Evolutionary conservation across 2,113 vertebrate species (phyloP), one percentile per base, ranked within the genome.

Genomic region (Otus sunia): DNA sequence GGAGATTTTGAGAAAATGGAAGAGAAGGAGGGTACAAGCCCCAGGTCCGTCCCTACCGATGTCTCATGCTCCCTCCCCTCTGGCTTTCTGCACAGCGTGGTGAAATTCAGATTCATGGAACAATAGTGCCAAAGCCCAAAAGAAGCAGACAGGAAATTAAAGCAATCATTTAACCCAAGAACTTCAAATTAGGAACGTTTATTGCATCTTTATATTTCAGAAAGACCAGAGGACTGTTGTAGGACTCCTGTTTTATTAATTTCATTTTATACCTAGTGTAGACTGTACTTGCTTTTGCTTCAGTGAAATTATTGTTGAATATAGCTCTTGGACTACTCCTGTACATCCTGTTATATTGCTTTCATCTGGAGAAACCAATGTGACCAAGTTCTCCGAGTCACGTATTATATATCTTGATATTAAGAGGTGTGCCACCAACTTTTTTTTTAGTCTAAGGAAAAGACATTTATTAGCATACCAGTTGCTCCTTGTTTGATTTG

Each of bases 71-170:
- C 18, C 29, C 5, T 68, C 32, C 27, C 19, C 7, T 1, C 56
- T 55, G 53, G 3, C 20, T 62, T 8, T 17, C 10, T 45, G 39
- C 26, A 9, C 56, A 36, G 19, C 47, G 7, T 1, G 1, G 29
- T 45, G 56, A 50, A 58, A 62, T 39, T 23, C 43, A 36, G 36
- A 63, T 47, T 50, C 19, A 4, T 37, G 16, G 11, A 79, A 43
- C 58, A 21, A 23, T 37, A 29, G 6, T 34, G 20, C 67, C 36
- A 88, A 88, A 27, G 4, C 56, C 49, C 43, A 15, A 11, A 47
- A 83, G 30, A 52, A 74, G 34, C 78, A 78, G 39, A 43, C 32
- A 79, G 79, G 49, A 75, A 94, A 94, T 94, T 55, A 95, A 92
- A 92, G 58, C 17, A 39, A 59, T 97, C 29, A 39, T 83, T 88